A percentile compares a stretch with the other conserved stretches of the same genome.
Evolutionary conservation across 2,888 invertebrate species (phyloP).

Genomic region (Brachylomia viminalis): DNA sequence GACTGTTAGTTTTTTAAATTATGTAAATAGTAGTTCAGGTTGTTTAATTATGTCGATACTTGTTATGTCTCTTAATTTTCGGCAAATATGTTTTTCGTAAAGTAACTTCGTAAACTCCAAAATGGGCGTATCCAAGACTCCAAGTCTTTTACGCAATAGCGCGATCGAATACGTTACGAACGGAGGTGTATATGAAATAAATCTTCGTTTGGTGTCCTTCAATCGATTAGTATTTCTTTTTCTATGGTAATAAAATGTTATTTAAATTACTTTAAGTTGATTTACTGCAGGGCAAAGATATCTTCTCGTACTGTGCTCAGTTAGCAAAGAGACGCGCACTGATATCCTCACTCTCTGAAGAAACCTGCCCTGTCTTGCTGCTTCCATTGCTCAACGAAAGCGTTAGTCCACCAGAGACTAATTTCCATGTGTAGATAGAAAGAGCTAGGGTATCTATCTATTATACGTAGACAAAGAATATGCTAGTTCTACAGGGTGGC

Average conservation of each 20-base stretch:
- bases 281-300: constrained; percentile 28
- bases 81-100: no score
- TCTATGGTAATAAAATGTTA: background rate
- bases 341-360: constrained; percentile 35
- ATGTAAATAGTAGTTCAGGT: no score
- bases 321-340: constrained; percentile 34
- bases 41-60: no score
- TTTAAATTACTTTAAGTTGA: background rate
- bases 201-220: no score
- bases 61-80: background rate
- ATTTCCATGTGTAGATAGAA: constrained; percentile 15
- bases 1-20: no score
- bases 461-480: background rate
- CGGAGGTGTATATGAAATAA: background rate
- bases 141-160: background rate
- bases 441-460: background rate
- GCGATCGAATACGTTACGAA: background rate
- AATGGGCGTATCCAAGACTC: background rate
- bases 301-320: constrained; percentile 17
- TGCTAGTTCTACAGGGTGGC: no score
- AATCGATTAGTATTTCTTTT: background rate
- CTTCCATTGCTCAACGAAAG: constrained; percentile 33
- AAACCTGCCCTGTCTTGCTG: constrained; percentile 38
- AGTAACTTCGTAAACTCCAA: background rate
- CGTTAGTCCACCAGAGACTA: constrained; percentile 20